phyloP scores from a whole-genome alignment of 2,888 invertebrate species.

The Mimachlamys varia region DNA sequence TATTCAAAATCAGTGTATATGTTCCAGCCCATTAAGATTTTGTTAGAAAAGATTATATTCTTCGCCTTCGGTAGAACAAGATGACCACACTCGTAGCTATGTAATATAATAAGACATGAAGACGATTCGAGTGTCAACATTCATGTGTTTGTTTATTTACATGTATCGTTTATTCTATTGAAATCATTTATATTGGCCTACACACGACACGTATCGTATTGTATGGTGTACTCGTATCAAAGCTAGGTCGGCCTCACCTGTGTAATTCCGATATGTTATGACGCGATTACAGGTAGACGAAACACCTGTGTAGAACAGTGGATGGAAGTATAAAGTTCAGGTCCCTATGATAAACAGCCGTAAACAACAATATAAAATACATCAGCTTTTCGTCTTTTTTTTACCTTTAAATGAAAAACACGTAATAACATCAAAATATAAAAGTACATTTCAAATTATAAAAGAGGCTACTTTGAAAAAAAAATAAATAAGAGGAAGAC shows the following conservation, averaged over 20 bases:
- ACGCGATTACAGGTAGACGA: neutral
- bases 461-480: no score
- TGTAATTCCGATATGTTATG: neutral
- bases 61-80: neutral
- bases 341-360: neutral
- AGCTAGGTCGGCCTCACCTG: neutral
- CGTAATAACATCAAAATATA: no score
- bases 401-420: no score
- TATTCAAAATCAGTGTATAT: neutral
- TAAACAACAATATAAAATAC: neutral
- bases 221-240: neutral
- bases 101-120: neutral
- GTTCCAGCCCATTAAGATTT: neutral
- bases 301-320: neutral
- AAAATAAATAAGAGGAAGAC: no score
- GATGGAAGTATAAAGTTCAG: neutral
- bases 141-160: constrained; percentile 21
- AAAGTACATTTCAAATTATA: no score
- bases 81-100: neutral
- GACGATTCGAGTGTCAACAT: neutral
- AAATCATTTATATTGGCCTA: neutral
- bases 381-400: neutral
- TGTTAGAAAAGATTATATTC: neutral
- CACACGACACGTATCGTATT: neutral
- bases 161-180: neutral